These are phyloP conservation scores for Eustalomyia histrio DNA, from an alignment of 2,888 invertebrate species.

Conservation along the genomic window DNA sequence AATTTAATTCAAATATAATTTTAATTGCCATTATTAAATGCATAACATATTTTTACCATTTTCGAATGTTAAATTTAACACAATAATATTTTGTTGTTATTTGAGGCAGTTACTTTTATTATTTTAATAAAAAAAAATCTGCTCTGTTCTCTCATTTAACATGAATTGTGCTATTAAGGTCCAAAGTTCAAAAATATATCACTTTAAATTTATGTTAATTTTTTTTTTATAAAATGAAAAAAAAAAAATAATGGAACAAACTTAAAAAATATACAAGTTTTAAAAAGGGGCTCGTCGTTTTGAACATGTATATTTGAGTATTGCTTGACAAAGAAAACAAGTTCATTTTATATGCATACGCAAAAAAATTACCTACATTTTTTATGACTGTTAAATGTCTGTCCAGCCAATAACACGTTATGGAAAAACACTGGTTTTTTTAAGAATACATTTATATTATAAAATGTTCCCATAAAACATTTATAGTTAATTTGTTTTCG, in stretches of 20 bases:
- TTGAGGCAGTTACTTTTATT: too few relatives aligned
- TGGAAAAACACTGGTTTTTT: conserved; percentile 41
- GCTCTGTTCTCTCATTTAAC: not conserved
- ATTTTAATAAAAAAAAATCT: not conserved
- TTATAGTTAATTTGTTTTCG: too few relatives aligned
- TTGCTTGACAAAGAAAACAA: conserved; percentile 1
- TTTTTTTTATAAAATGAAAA: not conserved
- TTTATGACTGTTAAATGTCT: conserved; percentile 37
- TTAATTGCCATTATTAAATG: too few relatives aligned
- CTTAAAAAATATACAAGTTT: not conserved
- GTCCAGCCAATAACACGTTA: conserved; percentile 38
- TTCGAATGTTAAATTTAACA: too few relatives aligned
- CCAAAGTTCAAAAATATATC: conserved; percentile 30
- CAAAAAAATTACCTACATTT: conserved; percentile 35
- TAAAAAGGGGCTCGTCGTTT: conserved; percentile 41
- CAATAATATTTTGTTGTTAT: too few relatives aligned
- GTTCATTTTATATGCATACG: conserved; percentile 7
- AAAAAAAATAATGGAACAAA: conserved; percentile 26
- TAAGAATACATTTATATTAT: not conserved
- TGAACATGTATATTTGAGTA: not conserved
- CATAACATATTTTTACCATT: too few relatives aligned
- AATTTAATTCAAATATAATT: too few relatives aligned
- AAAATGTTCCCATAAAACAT: too few relatives aligned
- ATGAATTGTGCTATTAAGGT: conserved; percentile 4
- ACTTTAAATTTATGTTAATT: conserved; percentile 3